Percentiles rank a stretch among this genome's conserved stretches.
Evolutionary conservation across 2,113 vertebrate species (phyloP).

Genomic region (Phrynosoma blainvillii): DNA sequence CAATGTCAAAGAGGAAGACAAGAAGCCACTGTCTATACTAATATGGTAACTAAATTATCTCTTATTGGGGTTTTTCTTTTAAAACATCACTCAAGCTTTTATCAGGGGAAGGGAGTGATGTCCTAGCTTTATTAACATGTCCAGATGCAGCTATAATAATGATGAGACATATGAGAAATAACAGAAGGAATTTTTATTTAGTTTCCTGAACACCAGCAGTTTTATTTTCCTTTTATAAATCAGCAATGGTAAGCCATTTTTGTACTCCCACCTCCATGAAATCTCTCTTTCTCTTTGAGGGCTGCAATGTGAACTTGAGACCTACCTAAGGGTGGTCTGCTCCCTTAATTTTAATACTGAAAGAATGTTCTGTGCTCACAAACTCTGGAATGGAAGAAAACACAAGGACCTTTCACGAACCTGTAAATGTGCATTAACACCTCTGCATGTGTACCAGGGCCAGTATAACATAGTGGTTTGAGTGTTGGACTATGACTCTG

Average conservation of each 20-base stretch:
- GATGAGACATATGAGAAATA: conserved; percentile 25
- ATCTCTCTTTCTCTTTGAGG: neutral
- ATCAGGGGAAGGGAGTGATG: neutral
- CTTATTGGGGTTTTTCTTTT: neutral
- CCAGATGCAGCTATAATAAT: conserved; percentile 34
- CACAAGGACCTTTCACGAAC: too few relatives aligned
- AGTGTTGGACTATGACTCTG: too few relatives aligned
- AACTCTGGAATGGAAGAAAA: neutral
- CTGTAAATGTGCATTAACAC: too few relatives aligned
- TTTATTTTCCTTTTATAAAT: conserved; percentile 54
- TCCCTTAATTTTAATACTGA: neutral
- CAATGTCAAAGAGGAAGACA: conserved; percentile 19
- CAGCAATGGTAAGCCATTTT: conserved; percentile 9
- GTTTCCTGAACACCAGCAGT: conserved; percentile 47
- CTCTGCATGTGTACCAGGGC: too few relatives aligned
- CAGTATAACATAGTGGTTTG: too few relatives aligned
- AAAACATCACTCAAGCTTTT: neutral
- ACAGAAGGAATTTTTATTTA: conserved; percentile 47
- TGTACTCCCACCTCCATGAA: neutral
- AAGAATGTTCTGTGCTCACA: neutral
- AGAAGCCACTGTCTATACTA: neutral
- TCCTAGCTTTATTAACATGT: neutral
- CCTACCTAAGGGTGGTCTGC: neutral
- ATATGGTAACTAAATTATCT: neutral
- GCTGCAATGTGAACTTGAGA: neutral